Percentiles rank a stretch among this genome's conserved stretches.
Evolutionary conservation across 2,888 invertebrate species (phyloP).

Genomic region (Drosophila greeni): DNA sequence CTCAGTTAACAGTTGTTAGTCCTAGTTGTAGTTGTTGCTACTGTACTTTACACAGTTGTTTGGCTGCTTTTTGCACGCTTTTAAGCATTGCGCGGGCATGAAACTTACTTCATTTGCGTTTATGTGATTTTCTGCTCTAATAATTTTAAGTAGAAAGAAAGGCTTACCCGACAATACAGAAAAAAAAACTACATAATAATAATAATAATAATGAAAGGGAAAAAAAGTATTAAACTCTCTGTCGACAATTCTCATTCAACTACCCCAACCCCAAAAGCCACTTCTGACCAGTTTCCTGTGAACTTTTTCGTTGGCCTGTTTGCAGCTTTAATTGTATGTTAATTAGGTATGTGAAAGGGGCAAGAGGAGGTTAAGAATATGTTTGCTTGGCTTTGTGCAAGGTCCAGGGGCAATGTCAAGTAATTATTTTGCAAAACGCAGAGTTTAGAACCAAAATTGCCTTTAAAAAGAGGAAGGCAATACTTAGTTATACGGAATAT

Average conservation of each 20-base stretch:
- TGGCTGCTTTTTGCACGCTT: slow-evolving; percentile 55
- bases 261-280: slow-evolving; percentile 5
- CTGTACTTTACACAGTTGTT: slow-evolving; percentile 43
- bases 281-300: slow-evolving; percentile 3
- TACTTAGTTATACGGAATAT: too few relatives aligned
- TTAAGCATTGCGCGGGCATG: slow-evolving; percentile 63
- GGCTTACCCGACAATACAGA: slow-evolving; percentile 26
- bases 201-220: slow-evolving; percentile 32
- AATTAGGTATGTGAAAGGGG: slow-evolving; percentile 5
- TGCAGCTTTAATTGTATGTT: slow-evolving; percentile 23
- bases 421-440: background rate
- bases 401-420: slow-evolving; percentile 19
- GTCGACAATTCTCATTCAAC: slow-evolving; percentile 17
- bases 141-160: slow-evolving; percentile 51
- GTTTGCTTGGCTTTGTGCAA: background rate
- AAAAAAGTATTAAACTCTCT: slow-evolving; percentile 5
- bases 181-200: slow-evolving; percentile 27
- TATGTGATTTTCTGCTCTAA: slow-evolving; percentile 70
- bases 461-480: too few relatives aligned
- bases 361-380: background rate
- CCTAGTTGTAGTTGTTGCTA: slow-evolving; percentile 36
- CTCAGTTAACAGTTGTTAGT: slow-evolving; percentile 46
- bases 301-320: slow-evolving; percentile 14
- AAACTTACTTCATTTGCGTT: slow-evolving; percentile 71
- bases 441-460: background rate